Conservation (phyloP, 2,797 vertebrate species). For the Pitangus sulphuratus region DNA sequence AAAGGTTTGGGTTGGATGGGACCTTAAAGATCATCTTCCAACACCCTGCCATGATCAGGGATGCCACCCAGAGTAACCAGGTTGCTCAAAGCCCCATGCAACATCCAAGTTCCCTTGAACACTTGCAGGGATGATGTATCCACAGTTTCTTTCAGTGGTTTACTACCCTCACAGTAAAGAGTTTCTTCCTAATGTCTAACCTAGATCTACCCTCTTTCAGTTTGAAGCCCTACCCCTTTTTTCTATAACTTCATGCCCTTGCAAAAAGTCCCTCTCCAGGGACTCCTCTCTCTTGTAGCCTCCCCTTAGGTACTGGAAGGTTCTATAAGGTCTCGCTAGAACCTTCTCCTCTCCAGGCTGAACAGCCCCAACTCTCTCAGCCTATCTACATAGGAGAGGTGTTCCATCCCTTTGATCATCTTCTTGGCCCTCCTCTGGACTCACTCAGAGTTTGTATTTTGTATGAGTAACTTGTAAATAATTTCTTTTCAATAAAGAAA, state of each 20-base stretch:
- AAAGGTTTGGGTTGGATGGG: neutral
- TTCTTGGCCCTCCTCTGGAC: neutral
- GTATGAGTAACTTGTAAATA: neutral
- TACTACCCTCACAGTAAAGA: neutral
- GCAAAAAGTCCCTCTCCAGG: neutral
- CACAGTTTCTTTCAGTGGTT: neutral
- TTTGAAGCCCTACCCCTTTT: neutral
- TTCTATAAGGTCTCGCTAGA: rapidly evolving
- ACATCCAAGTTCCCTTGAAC: neutral
- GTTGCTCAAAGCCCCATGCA: neutral
- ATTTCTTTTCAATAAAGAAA: neutral
- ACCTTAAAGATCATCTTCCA: neutral
- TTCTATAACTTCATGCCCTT: too few species aligned
- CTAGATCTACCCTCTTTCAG: neutral
- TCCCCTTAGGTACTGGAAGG: neutral
- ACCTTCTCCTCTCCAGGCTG: neutral
- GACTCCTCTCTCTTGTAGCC: neutral
- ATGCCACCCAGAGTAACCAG: neutral
- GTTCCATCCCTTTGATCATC: neutral
- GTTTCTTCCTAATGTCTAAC: neutral
- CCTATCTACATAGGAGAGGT: neutral
- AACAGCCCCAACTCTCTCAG: rapidly evolving
- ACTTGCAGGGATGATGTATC: neutral
- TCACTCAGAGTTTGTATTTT: neutral
- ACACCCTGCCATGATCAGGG: rapidly evolving